These are phyloP conservation scores for Dicycla oo DNA, from an alignment of 2,888 invertebrate genomes.

Conservation along the genomic window DNA sequence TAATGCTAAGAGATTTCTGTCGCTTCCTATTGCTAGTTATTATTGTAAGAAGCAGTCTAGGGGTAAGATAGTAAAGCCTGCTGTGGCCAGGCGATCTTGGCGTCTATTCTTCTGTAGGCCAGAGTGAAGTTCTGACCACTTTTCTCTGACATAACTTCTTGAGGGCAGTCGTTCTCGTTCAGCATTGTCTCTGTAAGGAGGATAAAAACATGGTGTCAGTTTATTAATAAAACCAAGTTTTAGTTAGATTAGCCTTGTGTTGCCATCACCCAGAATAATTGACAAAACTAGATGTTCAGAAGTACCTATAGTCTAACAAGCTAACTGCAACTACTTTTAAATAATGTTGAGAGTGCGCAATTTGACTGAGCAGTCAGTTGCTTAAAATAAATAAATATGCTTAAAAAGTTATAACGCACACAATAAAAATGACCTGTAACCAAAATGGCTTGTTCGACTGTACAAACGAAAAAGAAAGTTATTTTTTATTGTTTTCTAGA, in stretches of 20 bases:
- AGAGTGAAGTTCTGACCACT: slow-evolving; percentile 96
- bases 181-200: slow-evolving; percentile 95
- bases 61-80: slow-evolving; percentile 88
- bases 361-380: neutral
- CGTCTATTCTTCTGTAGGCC: slow-evolving; percentile 98
- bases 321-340: neutral
- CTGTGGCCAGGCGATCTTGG: slow-evolving; percentile 99
- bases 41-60: slow-evolving; percentile 64
- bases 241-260: too few species aligned
- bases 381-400: neutral
- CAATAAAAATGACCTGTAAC: neutral
- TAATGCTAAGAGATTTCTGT: slow-evolving; percentile 68
- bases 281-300: too few species aligned
- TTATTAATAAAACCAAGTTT: neutral
- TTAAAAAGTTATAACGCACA: neutral
- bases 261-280: neutral
- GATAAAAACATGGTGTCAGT: slow-evolving; percentile 1
- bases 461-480: neutral
- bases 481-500: too few species aligned
- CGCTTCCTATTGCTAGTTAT: slow-evolving; percentile 59
- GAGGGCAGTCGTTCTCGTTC: slow-evolving; percentile 97
- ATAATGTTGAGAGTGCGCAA: neutral
- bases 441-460: neutral
- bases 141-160: slow-evolving; percentile 94
- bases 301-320: neutral